A percentile compares a stretch with the other conserved stretches of the same genome.
Evolutionary conservation across 2,797 vertebrate genomes (phyloP).

Genomic region (Rhinoraja longicauda): DNA sequence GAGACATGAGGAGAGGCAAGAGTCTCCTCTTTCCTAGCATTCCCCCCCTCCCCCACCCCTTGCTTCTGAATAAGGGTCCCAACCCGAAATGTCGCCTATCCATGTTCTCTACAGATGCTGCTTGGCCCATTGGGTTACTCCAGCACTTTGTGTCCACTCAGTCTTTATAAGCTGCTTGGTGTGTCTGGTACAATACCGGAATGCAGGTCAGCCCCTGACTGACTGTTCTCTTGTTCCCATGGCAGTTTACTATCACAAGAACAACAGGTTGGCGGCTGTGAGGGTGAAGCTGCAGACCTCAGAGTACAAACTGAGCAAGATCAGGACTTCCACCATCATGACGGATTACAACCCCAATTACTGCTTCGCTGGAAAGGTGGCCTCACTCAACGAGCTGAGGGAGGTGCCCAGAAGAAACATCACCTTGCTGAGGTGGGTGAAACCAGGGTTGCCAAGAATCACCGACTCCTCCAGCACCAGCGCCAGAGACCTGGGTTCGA

Average conservation of each 20-base stretch:
- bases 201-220: neutral
- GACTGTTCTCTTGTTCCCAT: constrained; percentile 37
- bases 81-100: too few relatives aligned
- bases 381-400: constrained; percentile 71
- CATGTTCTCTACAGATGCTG: too few relatives aligned
- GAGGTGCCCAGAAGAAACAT: constrained; percentile 85
- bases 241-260: constrained; percentile 79
- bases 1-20: too few relatives aligned
- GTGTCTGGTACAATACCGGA: neutral
- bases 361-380: constrained; percentile 76
- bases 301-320: constrained; percentile 84
- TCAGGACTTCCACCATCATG: constrained; percentile 82
- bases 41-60: too few relatives aligned
- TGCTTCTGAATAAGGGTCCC: too few relatives aligned
- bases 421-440: constrained; percentile 72
- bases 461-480: neutral
- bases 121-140: too few relatives aligned
- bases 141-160: too few relatives aligned
- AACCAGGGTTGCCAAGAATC: neutral
- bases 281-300: constrained; percentile 72
- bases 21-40: too few relatives aligned
- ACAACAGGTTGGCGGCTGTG: constrained; percentile 72
- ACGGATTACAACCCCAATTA: constrained; percentile 90
- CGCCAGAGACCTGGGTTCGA: too few relatives aligned
- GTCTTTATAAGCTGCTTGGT: neutral